Percentiles rank a stretch among this genome's conserved stretches.
These are phyloP conservation scores for Gastracanthus pulcherrimus DNA, from an alignment of 2,888 invertebrate species.

Conservation along the genomic window DNA sequence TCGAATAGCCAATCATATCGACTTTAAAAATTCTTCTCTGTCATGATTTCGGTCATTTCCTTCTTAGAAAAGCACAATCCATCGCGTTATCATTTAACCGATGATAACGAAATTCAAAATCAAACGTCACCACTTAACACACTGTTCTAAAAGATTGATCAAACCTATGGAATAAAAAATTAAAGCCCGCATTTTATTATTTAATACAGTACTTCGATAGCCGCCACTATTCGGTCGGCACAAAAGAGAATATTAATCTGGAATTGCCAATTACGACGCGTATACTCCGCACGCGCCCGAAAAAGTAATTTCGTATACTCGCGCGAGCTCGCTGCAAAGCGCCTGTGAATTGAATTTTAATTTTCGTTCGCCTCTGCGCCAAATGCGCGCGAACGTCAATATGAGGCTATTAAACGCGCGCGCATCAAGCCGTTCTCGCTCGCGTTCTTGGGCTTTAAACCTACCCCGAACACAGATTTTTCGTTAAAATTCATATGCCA, in stretches of 20 bases:
- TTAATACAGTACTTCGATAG: not conserved
- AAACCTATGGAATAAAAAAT: not conserved
- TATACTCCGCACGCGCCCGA: not conserved
- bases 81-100: no score
- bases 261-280: constrained; percentile 21
- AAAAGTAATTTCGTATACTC: constrained; percentile 19
- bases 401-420: constrained; percentile 5
- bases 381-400: constrained; percentile 2
- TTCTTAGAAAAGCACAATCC: no score
- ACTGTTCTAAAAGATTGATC: no score
- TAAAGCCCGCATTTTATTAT: not conserved
- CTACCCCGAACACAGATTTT: not conserved
- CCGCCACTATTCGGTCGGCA: not conserved
- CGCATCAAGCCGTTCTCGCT: no score
- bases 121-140: not conserved
- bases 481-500: not conserved
- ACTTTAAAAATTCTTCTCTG: no score
- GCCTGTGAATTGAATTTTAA: constrained; percentile 26
- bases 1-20: no score
- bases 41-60: no score
- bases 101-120: not conserved
- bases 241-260: constrained; percentile 31
- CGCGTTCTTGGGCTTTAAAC: not conserved
- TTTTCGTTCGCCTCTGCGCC: constrained; percentile 1
- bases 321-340: not conserved